Base-by-base conservation (phyloP, 2,797 vertebrate genomes). In the Takifugu ocellatus region DNA sequence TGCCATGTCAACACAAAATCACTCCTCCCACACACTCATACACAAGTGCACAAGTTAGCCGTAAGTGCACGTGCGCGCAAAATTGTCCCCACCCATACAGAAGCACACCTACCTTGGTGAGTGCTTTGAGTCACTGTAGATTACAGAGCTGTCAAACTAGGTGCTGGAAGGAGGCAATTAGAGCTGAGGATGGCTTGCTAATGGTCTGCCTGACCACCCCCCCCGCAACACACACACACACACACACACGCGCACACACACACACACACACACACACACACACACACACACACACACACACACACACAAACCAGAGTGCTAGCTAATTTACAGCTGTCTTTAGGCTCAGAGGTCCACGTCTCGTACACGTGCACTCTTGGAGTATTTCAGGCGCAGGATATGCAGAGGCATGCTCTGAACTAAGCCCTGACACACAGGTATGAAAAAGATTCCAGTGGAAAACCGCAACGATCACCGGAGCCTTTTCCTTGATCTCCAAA, bases 401-500 rank as follows among this genome's bases (percentile, higher is more conserved):
- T 82, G 85, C 82, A 84, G 74, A 81, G 83, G 76, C 86, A 77
- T 82, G 86, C 77, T 74, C 42, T 33, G 10, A 17, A 36, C 65
- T 78, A 78, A 87, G 75, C 68, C 70, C 72, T 84, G 81, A 81
- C 81, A 82, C 54, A 75, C 76, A 88, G 82, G 86, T 88, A 87
- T 87, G 84, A 77, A 66, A 68, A 72, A 58, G 63, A 84, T 79
- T 84, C 78, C 74, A 66, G 42, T 76, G 67, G 68, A 74, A 78
- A 82, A 76, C 53, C 62, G 57, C 74, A 68, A 74, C 21, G 44
- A 21, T 60, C 54, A 63, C 51, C 58, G 53, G 8, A 59, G 46
- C 31, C 33, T 73, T 84, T 84, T 75, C 65, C 77, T 81, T 71
- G 80, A 79, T 70, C 78, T n/a, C 16, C 65, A 59, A 27, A 15